Base-by-base conservation (phyloP, 2,888 invertebrate species). In the Lysandra coridon region DNA sequence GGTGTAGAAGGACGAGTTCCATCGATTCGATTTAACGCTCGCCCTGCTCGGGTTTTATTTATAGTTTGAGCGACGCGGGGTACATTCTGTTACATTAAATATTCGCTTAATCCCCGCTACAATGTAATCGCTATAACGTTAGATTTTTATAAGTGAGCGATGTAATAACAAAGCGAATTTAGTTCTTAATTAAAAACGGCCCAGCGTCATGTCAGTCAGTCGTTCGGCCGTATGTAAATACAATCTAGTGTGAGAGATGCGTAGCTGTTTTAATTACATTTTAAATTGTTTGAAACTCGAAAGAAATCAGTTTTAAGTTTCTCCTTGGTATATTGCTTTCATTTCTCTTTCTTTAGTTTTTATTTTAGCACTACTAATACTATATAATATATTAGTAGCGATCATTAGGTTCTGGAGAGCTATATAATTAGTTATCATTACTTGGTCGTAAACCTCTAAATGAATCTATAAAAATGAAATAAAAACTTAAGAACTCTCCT, bases 21-120 rank as follows among this genome's bases (percentile, higher is more conserved):
- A 89, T 90, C 89, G 90, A 90, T 92, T 90, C 94, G 93, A 92
- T 92, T 93, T 93, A 93, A 92, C 92, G 91, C 89, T 91, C 91
- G 89, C 89, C 86, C 86, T 85, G 91, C 88, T 90, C 90, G 91
- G 90, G 88, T 91, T 92, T 93, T 94, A 94, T 94, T 93, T 93
- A 92, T 92, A 92, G 88, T 88, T 82, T 87, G 86, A 78, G 69
- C 30, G 84, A 69, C 37, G 84, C 85, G 85, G 84, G 85, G 86
- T 87, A 69, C 69, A 69, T 69, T 69, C 30, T 69, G 69, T 69
- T 69, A 69, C 69, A 17, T 33, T 5, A 33, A 69, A 69, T 69
- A 69, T 69, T 69, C 69, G 69, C 12, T 69, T 33, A 69, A 69
- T 37, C 33, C 33, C 23, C 33, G 17, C 33, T 69, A 33, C 69